Evolutionary conservation across 1,140 invertebrate genomes (phyloP).

Genomic region (Pseudomyrmex concolor): DNA sequence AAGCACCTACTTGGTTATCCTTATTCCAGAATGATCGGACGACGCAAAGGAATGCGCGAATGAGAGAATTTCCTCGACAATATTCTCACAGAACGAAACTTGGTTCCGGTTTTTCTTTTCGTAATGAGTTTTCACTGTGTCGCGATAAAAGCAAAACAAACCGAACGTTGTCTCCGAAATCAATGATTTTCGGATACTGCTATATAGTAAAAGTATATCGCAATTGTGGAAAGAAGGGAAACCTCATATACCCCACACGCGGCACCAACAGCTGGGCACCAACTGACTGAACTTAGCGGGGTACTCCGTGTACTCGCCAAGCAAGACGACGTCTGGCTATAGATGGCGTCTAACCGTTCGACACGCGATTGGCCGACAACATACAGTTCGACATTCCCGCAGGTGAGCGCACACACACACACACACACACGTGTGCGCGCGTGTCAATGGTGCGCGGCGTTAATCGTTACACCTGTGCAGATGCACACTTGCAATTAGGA

Average conservation of each 20-base stretch:
- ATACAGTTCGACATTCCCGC: conserved; percentile 40
- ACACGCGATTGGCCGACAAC: conserved; percentile 61
- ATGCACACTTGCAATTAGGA: conserved; percentile 38
- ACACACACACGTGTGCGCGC: not conserved
- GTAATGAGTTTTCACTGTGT: not conserved
- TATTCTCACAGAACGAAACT: not conserved
- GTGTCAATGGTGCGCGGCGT: conserved; percentile 28
- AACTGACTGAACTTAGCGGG: conserved; percentile 49
- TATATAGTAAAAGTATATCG: too few relatives aligned
- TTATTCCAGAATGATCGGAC: not conserved
- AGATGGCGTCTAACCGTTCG: conserved; percentile 64
- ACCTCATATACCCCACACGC: too few relatives aligned
- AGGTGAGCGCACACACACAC: conserved; percentile 34
- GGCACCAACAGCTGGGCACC: conserved; percentile 38
- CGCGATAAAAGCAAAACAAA: too few relatives aligned
- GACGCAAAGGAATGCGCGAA: not conserved
- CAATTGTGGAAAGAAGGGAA: too few relatives aligned
- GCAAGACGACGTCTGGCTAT: conserved; percentile 28
- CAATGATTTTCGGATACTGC: too few relatives aligned
- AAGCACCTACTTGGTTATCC: too few relatives aligned
- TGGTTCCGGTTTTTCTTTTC: not conserved
- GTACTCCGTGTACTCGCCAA: conserved; percentile 10
- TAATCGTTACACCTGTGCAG: conserved; percentile 46
- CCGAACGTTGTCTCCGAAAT: not conserved
- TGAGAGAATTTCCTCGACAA: not conserved